These are phyloP conservation scores for Dendroctonus ponderosae DNA, from an alignment of 1,140 invertebrate genomes.

Conservation along the genomic window DNA sequence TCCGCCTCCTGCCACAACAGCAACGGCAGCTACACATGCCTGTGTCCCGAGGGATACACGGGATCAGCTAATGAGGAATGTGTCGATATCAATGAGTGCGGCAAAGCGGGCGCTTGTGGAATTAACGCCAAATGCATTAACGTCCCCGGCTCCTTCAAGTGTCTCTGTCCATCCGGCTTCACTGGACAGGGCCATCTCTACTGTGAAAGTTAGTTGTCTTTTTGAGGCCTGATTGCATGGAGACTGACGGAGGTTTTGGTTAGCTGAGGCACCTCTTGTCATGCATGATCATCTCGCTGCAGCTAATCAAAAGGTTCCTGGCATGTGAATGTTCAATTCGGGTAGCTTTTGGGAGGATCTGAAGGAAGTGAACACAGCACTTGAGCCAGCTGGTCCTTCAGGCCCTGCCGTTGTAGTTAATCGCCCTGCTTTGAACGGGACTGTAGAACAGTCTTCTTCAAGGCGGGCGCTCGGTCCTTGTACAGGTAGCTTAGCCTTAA, in stretches of 20 bases:
- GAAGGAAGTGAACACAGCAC: too few species aligned
- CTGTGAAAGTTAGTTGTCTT: slow-evolving; percentile 74
- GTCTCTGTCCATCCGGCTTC: slow-evolving; percentile 82
- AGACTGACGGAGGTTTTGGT: too few species aligned
- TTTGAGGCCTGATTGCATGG: background rate
- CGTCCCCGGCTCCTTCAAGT: slow-evolving; percentile 88
- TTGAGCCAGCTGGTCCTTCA: too few species aligned
- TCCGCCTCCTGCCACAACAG: slow-evolving; percentile 74
- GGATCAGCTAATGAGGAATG: slow-evolving; percentile 56
- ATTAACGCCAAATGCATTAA: slow-evolving; percentile 89
- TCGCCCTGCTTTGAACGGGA: too few species aligned
- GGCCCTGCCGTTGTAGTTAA: too few species aligned
- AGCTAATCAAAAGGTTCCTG: background rate
- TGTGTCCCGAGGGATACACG: slow-evolving; percentile 71
- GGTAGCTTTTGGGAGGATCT: too few species aligned
- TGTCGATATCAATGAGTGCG: slow-evolving; percentile 68
- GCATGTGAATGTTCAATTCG: too few species aligned
- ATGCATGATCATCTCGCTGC: too few species aligned
- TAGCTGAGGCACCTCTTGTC: too few species aligned
- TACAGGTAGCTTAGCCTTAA: too few species aligned
- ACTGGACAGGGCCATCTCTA: slow-evolving; percentile 69
- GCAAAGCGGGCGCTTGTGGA: slow-evolving; percentile 70
- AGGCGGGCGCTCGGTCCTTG: too few species aligned
- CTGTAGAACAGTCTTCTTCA: too few species aligned
- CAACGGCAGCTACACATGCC: slow-evolving; percentile 71